Conservation (phyloP, 2,888 invertebrate species). For the Phorcus lineatus region DNA sequence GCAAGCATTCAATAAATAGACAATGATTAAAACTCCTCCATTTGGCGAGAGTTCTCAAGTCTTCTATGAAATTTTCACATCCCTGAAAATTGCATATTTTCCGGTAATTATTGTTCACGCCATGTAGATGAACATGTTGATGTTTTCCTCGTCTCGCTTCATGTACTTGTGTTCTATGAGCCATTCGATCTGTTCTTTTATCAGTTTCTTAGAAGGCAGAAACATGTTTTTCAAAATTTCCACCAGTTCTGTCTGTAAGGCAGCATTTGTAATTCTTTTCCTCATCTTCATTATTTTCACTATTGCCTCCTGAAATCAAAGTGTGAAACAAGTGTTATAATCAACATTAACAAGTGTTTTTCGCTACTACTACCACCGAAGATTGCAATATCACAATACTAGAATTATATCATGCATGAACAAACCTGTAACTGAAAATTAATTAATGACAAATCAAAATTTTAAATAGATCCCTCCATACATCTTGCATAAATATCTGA, state of each 20-base stretch:
- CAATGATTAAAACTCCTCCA: background rate
- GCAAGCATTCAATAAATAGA: constrained; percentile 1
- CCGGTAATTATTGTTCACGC: constrained; percentile 78
- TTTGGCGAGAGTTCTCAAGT: background rate
- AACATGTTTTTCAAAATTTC: constrained; percentile 99
- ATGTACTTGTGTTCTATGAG: constrained; percentile 99
- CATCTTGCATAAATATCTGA: too few species aligned
- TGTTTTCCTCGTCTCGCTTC: constrained; percentile 95
- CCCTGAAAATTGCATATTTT: constrained; percentile 10
- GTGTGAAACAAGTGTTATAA: too few species aligned
- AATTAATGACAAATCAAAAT: too few species aligned
- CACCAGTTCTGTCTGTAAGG: constrained; percentile 96
- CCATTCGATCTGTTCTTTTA: constrained; percentile 99
- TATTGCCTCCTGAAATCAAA: constrained; percentile 88
- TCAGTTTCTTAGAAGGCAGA: constrained; percentile 98
- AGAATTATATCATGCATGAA: too few species aligned
- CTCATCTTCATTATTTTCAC: constrained; percentile 99
- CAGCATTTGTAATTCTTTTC: constrained; percentile 93
- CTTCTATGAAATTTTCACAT: background rate
- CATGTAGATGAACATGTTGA: constrained; percentile 98
- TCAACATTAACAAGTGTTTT: too few species aligned
- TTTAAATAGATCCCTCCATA: too few species aligned
- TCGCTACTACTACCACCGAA: too few species aligned
- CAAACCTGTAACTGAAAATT: too few species aligned
- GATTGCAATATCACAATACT: too few species aligned